Evolutionary conservation across 2,113 vertebrate genomes (phyloP).

Genomic region (Tachysurus fulvidraco): DNA sequence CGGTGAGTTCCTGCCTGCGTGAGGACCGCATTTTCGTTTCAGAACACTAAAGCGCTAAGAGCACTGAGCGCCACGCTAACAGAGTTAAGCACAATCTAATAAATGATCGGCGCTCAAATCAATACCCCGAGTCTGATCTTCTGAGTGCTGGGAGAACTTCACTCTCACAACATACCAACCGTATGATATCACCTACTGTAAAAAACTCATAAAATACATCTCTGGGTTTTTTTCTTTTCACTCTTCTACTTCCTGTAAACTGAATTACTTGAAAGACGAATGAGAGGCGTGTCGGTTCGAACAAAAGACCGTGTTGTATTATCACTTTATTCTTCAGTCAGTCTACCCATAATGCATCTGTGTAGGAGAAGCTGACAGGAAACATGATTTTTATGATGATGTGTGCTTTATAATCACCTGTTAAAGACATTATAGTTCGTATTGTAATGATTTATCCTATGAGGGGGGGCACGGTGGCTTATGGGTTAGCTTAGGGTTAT

Average conservation of each 20-base stretch:
- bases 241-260: background rate
- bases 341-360: slow-evolving; percentile 12
- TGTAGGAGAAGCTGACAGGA: background rate
- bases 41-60: background rate
- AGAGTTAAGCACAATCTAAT: background rate
- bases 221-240: background rate
- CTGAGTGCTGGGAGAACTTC: background rate
- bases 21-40: no score
- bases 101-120: background rate
- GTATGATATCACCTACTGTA: background rate
- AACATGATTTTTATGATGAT: background rate
- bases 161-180: background rate
- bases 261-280: background rate
- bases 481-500: no score
- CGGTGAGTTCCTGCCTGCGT: background rate
- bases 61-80: background rate
- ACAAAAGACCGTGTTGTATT: background rate
- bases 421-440: background rate
- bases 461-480: no score
- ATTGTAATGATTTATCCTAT: background rate
- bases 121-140: background rate
- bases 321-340: background rate
- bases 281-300: background rate
- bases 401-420: background rate
- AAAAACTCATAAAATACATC: background rate